Conservation (phyloP, 2,113 vertebrate species). For the Condylura cristata region DNA sequence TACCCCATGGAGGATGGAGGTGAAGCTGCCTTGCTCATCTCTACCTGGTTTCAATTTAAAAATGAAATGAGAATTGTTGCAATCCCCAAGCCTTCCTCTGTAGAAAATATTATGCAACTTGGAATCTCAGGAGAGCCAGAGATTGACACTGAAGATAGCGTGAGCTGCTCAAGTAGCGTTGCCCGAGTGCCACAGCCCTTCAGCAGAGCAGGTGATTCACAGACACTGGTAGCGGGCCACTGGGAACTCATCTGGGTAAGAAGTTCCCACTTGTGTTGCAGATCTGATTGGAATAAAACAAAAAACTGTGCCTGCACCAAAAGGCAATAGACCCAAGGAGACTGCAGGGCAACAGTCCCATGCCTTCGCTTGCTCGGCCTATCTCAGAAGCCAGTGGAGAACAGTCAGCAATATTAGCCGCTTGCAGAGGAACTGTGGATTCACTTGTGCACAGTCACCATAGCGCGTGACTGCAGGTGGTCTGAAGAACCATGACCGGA, state of each 20-base stretch:
- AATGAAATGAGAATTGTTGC: neutral
- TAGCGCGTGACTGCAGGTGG: neutral
- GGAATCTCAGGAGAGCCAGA: neutral
- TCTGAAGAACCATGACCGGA: neutral
- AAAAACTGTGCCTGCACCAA: neutral
- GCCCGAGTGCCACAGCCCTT: neutral
- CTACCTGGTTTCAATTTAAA: neutral
- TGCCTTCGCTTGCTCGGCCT: neutral
- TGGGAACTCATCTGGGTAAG: neutral
- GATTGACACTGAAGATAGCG: conserved; percentile 12
- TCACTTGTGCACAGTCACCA: accelerated
- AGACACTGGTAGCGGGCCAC: neutral
- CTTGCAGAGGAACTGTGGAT: neutral
- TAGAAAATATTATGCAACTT: neutral
- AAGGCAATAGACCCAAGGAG: neutral
- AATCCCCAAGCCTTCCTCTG: neutral
- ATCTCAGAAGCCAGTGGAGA: neutral
- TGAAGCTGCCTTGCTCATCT: neutral
- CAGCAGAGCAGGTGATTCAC: conserved; percentile 1
- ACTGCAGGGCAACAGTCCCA: accelerated
- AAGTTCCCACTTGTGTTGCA: neutral
- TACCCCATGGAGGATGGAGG: accelerated
- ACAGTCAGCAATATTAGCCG: neutral
- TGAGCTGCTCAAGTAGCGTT: neutral
- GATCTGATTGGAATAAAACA: neutral